Conservation (phyloP, 2,888 invertebrate species). For the Anthophora plumipes region DNA sequence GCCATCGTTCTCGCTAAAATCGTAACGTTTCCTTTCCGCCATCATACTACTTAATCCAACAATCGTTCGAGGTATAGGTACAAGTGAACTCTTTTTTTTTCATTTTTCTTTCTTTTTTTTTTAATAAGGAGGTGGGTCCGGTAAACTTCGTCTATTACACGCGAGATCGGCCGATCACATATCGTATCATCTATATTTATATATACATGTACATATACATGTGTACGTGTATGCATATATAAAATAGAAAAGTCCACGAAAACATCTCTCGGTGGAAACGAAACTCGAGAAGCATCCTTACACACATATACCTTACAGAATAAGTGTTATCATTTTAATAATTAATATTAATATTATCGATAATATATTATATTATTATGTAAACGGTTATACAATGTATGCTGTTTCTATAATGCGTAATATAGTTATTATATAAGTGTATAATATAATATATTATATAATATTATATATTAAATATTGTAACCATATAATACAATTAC, state of each 20-base stretch:
- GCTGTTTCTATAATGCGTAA: slow-evolving; percentile 24
- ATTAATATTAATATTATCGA: slow-evolving; percentile 65
- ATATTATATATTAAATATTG: slow-evolving; percentile 64
- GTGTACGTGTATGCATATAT: neutral
- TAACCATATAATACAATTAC: slow-evolving; percentile 44
- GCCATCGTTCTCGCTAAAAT: slow-evolving; percentile 39
- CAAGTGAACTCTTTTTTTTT: slow-evolving; percentile 59
- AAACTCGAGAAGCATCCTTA: slow-evolving; percentile 32
- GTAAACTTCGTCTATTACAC: slow-evolving; percentile 57
- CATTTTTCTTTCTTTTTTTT: slow-evolving; percentile 8
- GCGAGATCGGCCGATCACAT: slow-evolving; percentile 42
- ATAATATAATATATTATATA: slow-evolving; percentile 63
- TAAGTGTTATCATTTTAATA: slow-evolving; percentile 38
- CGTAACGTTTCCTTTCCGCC: slow-evolving; percentile 29
- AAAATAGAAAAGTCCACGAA: slow-evolving; percentile 4
- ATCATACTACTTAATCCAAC: slow-evolving; percentile 52
- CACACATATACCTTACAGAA: slow-evolving; percentile 12
- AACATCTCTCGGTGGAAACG: slow-evolving; percentile 22
- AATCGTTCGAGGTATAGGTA: slow-evolving; percentile 70
- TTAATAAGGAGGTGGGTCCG: slow-evolving; percentile 50
- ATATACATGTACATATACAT: neutral
- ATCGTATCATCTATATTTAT: neutral
- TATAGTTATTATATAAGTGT: slow-evolving; percentile 29
- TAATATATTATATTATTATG: slow-evolving; percentile 66
- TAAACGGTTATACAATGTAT: slow-evolving; percentile 33